These are phyloP conservation scores for crab-eating macaque (Macaca fascicularis) DNA, from an alignment of 2,113 vertebrate species.

Conservation along the genomic window T2T-MFA8v1.1 NC_088388.1:75014001-75014500, in stretches of 20 bases:
- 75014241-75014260: not conserved
- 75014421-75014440: not conserved
- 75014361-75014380: not conserved
- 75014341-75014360: not conserved
- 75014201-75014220: not conserved
- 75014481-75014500: accelerated
- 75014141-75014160: not conserved
- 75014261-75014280: not conserved
- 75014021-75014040: conserved; percentile 37
- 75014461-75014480: not conserved
- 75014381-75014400: not conserved
- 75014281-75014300: too few relatives aligned
- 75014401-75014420: not conserved
- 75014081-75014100: not conserved
- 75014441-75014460: not conserved
- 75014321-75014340: not conserved
- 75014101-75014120: not conserved
- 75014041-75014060: conserved; percentile 42
- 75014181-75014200: not conserved
- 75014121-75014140: conserved; percentile 42
- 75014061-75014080: conserved; percentile 52
- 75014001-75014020: conserved; percentile 37
- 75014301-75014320: not conserved
- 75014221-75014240: not conserved
- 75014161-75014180: not conserved